Percentiles rank a stretch among this genome's conserved stretches.
Evolutionary conservation across 2,797 vertebrate species (phyloP).

Genomic region (Myiotriccus ornatus): DNA sequence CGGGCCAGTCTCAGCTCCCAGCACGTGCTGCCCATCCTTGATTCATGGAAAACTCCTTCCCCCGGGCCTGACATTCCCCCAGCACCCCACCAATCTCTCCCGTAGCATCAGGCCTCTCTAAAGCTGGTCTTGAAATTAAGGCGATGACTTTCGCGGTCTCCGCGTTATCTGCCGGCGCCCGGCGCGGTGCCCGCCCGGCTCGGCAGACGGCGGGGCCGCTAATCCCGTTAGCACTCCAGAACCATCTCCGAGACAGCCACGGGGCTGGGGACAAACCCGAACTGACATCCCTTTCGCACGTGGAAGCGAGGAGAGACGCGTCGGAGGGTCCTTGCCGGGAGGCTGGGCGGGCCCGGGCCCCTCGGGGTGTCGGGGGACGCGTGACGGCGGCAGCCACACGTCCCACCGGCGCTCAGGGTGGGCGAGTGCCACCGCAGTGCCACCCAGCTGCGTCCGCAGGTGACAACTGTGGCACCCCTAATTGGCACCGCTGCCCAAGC

Average conservation of each 20-base stretch:
- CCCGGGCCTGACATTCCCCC: not conserved
- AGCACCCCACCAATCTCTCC: not conserved
- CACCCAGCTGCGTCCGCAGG: not conserved
- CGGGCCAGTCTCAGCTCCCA: not conserved
- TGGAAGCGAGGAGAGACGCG: not conserved
- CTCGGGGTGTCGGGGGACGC: accelerated
- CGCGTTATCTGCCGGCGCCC: accelerated
- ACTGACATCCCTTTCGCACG: not conserved
- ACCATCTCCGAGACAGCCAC: not conserved
- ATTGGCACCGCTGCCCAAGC: not conserved
- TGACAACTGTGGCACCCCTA: not conserved
- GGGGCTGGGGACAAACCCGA: not conserved
- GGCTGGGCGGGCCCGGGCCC: not conserved
- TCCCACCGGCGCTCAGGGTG: not conserved
- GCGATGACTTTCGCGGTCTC: not conserved
- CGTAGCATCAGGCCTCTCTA: accelerated
- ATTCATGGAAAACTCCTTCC: not conserved
- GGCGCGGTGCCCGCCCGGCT: not conserved
- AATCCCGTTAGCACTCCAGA: slow-evolving; percentile 40
- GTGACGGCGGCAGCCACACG: accelerated
- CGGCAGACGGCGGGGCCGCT: not conserved
- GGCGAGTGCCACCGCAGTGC: accelerated
- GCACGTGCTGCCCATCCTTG: accelerated
- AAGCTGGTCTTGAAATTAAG: not conserved
- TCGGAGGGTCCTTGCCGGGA: accelerated